phyloP scores from a whole-genome alignment of 2,797 vertebrate genomes.

The Austrolebias charrua region DNA sequence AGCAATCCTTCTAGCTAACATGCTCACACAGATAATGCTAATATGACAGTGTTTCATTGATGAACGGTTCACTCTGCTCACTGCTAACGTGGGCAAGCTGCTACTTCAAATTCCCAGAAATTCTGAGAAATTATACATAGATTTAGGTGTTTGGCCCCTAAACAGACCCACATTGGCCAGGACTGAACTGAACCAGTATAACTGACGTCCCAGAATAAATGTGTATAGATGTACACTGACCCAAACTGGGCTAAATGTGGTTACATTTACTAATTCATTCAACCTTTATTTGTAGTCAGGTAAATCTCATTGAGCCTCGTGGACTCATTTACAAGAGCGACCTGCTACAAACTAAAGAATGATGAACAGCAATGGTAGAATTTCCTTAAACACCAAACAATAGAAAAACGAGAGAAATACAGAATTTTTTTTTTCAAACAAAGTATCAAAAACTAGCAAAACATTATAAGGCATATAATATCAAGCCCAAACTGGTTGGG shows the following conservation, averaged over 20 bases:
- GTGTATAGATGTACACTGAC: neutral
- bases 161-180: neutral
- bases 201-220: neutral
- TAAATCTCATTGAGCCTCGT: too few relatives aligned
- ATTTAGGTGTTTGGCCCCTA: neutral
- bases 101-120: neutral
- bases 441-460: too few relatives aligned
- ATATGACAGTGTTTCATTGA: neutral
- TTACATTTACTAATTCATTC: neutral
- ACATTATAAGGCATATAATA: too few relatives aligned
- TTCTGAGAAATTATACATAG: neutral
- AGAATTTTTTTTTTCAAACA: too few relatives aligned
- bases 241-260: neutral
- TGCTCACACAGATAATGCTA: neutral
- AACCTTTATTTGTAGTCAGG: too few relatives aligned
- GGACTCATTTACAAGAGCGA: too few relatives aligned
- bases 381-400: too few relatives aligned
- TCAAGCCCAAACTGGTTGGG: neutral
- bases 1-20: neutral
- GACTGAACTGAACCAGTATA: neutral
- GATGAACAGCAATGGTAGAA: too few relatives aligned
- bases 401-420: too few relatives aligned
- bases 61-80: neutral
- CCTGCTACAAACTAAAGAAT: too few relatives aligned
- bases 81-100: neutral